Base-by-base conservation (phyloP, 2,888 invertebrate genomes). In the Drosophila rubida region DNA sequence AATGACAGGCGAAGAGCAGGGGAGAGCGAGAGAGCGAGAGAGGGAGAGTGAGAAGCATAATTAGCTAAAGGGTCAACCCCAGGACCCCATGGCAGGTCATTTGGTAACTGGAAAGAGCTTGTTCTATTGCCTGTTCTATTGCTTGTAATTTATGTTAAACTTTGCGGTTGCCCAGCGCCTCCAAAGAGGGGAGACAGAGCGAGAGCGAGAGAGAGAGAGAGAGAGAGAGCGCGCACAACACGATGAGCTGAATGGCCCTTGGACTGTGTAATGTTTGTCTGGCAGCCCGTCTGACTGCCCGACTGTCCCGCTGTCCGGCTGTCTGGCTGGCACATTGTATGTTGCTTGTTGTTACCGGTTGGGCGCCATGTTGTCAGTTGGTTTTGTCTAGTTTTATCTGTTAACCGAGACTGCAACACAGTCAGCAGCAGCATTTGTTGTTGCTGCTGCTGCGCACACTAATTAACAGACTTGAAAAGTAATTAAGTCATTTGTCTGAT, bases 401-500 rank as follows among this genome's bases (percentile, higher is more conserved):
- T 62, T 61, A 42, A 51, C 62, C 63, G 44, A 63, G 77, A 63
- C 49, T 68, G 73, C 64, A 73, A 68, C 69, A 68, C 53, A 55
- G 61, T 62, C 55, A 50, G 22, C 58, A 68, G 57, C 60, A 61
- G 45, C 68, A 77, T 60, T 30, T 57, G 42, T 55, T 57, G 23
- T 32, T 59, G 41, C 54, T 54, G 55, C 45, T 65, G 50, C 60
- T 70, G 74, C 72, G 80, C 70, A 71, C 75, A 88, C 83, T 83
- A 88, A 83, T 83, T 83, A 83, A 88, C 88, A 80, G 87, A 87
- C 88, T 88, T 83, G 87, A 88, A 88, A 83, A 87, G 83, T 88
- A 83, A 83, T 83, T 83, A 83, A 83, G 88, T 83, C 88, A 83
- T 83, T 83, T 83, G 83, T 83, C 83, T 88, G 81, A 67, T 70